These are phyloP conservation scores for Isoperla grammatica DNA, from an alignment of 2,888 invertebrate species.

Conservation along the genomic window DNA sequence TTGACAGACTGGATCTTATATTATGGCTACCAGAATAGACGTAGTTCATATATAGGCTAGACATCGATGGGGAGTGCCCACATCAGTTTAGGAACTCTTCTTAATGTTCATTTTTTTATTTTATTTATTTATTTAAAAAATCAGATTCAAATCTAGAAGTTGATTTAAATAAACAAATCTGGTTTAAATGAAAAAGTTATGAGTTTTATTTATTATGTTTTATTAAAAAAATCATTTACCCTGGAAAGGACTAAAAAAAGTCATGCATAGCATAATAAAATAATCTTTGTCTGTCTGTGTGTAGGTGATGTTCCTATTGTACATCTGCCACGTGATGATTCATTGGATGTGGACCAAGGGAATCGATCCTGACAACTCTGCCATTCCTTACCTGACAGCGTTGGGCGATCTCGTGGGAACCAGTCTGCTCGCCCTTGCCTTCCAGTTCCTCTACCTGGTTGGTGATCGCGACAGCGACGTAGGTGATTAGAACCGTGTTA, in stretches of 20 bases:
- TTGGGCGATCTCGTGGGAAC: conserved; percentile 85
- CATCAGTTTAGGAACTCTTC: too few species aligned
- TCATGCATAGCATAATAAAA: background rate
- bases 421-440: conserved; percentile 65
- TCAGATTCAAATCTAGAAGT: too few species aligned
- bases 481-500: conserved; percentile 50
- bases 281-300: background rate
- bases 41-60: too few species aligned
- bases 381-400: conserved; percentile 85
- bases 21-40: too few species aligned
- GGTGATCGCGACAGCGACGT: conserved; percentile 70
- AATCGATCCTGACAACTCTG: conserved; percentile 84
- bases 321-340: conserved; percentile 76
- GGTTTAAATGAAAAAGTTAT: background rate
- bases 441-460: conserved; percentile 64
- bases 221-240: too few species aligned
- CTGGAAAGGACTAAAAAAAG: too few species aligned
- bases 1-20: background rate
- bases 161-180: background rate
- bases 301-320: conserved; percentile 64
- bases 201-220: conserved; percentile 5
- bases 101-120: too few species aligned
- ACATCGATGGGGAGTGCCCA: too few species aligned
- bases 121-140: too few species aligned
- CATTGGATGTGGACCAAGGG: conserved; percentile 75